Evolutionary conservation across 2,113 vertebrate species (phyloP).

Genomic region (Oryzias curvinotus): DNA sequence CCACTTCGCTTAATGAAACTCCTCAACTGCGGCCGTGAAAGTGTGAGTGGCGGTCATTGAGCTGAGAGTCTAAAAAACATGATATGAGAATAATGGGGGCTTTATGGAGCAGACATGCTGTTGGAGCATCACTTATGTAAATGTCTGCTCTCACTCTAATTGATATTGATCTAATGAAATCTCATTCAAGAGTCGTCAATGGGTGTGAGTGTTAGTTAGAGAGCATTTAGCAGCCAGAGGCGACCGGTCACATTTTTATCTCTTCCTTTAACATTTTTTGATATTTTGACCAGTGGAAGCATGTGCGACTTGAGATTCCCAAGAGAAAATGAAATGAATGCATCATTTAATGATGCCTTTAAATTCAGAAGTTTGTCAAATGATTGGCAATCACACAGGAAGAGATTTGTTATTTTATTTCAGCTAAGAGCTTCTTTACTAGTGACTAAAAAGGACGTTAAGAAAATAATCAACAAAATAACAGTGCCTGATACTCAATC

Average conservation of each 20-base stretch:
- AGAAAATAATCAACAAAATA: too few relatives aligned
- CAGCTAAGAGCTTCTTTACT: too few relatives aligned
- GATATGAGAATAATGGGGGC: conserved; percentile 56
- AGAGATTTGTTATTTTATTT: too few relatives aligned
- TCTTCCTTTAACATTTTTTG: conserved; percentile 2
- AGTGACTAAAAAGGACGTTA: too few relatives aligned
- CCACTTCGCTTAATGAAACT: conserved; percentile 69
- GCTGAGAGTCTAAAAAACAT: conserved; percentile 41
- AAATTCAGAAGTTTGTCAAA: too few relatives aligned
- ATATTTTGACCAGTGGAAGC: conserved; percentile 12
- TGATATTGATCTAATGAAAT: conserved; percentile 54
- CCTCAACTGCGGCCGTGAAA: conserved; percentile 26
- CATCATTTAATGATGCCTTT: not conserved
- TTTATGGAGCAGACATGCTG: conserved; percentile 51
- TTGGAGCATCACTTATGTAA: conserved; percentile 65
- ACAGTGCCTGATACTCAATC: too few relatives aligned
- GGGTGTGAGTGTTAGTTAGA: conserved; percentile 45
- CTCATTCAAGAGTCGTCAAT: conserved; percentile 39
- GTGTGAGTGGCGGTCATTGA: conserved; percentile 34
- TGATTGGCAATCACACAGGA: conserved; percentile 26
- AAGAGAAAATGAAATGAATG: not conserved
- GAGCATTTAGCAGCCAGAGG: conserved; percentile 30
- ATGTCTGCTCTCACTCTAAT: conserved; percentile 57
- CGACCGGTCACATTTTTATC: conserved; percentile 23
- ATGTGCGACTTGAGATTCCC: not conserved